phyloP scores from a whole-genome alignment of 53 echinoderm and acorn worm genomes.

The Hippasteria phrygiana region DNA sequence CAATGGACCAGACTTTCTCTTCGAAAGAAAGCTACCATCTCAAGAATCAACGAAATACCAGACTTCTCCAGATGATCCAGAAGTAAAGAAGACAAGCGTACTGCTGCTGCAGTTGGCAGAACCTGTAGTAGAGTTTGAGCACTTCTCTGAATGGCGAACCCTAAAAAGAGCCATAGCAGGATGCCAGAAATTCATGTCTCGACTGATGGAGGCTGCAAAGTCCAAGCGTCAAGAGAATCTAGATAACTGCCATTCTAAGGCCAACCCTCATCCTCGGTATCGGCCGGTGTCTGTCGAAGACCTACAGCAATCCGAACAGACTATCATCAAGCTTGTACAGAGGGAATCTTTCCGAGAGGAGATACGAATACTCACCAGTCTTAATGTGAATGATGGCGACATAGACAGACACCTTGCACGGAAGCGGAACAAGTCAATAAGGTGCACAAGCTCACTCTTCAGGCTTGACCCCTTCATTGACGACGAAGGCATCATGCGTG shows the following conservation, averaged over 20 bases:
- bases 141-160: slow-evolving; percentile 64
- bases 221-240: not conserved
- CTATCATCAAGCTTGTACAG: slow-evolving; percentile 60
- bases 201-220: slow-evolving; percentile 1
- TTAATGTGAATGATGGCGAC: slow-evolving; percentile 9
- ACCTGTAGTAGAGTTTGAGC: slow-evolving; percentile 26
- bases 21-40: slow-evolving; percentile 10
- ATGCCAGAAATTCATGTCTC: slow-evolving; percentile 58
- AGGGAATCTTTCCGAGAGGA: slow-evolving; percentile 60
- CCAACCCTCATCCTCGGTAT: not conserved
- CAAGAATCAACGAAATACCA: not conserved
- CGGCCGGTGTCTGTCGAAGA: slow-evolving; percentile 23
- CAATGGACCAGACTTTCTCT: slow-evolving; percentile 42
- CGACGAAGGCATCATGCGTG: slow-evolving; percentile 31
- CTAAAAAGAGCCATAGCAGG: slow-evolving; percentile 60
- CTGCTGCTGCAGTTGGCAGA: not conserved
- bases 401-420: not conserved
- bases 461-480: slow-evolving; percentile 61
- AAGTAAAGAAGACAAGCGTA: slow-evolving; percentile 38
- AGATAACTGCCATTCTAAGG: not conserved
- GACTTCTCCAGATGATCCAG: slow-evolving; percentile 38
- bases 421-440: slow-evolving; percentile 44
- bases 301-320: slow-evolving; percentile 42
- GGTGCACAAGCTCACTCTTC: slow-evolving; percentile 34
- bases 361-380: slow-evolving; percentile 32